A percentile compares a stretch with the other conserved stretches of the same genome.
phyloP scores from a whole-genome alignment of 2,113 vertebrate species.

The Apodemus speciosus region DNA sequence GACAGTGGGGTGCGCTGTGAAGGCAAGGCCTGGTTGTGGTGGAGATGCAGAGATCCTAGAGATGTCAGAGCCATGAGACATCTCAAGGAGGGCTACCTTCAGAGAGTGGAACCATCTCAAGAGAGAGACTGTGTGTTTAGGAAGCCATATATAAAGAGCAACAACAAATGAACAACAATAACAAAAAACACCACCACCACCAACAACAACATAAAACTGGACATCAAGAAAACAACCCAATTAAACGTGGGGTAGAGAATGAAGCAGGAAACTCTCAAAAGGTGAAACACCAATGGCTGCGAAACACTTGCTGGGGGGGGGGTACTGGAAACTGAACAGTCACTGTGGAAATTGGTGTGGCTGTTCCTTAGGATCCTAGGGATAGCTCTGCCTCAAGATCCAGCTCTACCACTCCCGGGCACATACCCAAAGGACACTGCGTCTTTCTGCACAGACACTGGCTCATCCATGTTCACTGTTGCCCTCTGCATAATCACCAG shows the following conservation, averaged over 20 bases:
- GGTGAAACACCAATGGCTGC: not conserved
- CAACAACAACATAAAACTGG: not conserved
- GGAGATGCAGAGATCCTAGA: not conserved
- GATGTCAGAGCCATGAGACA: not conserved
- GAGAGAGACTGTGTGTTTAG: not conserved
- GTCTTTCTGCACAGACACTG: too few species aligned
- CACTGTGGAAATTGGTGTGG: not conserved
- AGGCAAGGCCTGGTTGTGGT: not conserved
- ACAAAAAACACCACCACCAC: too few species aligned
- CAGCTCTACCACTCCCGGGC: not conserved
- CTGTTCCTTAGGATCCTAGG: not conserved
- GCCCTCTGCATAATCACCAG: not conserved
- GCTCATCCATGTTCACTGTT: not conserved
- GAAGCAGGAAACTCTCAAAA: not conserved
- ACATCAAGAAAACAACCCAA: not conserved
- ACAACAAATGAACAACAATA: too few species aligned
- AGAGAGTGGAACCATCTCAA: not conserved
- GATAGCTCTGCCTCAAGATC: not conserved
- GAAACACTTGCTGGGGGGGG: not conserved
- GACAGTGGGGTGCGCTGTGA: not conserved
- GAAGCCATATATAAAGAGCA: not conserved
- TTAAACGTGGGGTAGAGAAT: not conserved
- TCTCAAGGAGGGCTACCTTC: not conserved
- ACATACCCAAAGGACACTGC: not conserved
- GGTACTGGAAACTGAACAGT: not conserved